A percentile compares a stretch with the other conserved stretches of the same genome.
Conservation (phyloP, 2,113 vertebrate species). For the Gallinago media region DNA sequence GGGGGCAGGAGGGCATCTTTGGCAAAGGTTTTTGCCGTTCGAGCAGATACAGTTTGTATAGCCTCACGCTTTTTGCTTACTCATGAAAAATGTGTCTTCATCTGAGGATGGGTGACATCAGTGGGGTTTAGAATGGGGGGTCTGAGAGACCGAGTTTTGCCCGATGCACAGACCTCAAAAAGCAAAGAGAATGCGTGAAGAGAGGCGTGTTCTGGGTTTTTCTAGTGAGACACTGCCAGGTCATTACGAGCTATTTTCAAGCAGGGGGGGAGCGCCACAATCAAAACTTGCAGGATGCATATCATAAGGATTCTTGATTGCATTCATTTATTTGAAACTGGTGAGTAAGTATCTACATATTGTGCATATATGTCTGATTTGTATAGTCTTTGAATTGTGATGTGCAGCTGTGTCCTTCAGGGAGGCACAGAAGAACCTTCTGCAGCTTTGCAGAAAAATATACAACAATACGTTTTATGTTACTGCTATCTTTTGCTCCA, state of each 20-base stretch:
- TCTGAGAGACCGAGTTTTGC: not conserved
- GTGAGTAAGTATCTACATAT: not conserved
- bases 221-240: not conserved
- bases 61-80: not conserved
- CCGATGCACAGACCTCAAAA: not conserved
- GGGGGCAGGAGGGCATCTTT: not conserved
- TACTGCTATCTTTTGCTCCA: not conserved
- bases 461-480: not conserved
- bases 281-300: not conserved
- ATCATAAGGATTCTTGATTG: not conserved
- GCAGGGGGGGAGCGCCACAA: accelerated
- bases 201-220: not conserved
- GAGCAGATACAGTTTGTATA: not conserved
- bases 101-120: not conserved
- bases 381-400: not conserved
- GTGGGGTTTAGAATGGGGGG: not conserved
- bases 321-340: not conserved
- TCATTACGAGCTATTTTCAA: not conserved
- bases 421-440: not conserved
- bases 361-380: not conserved
- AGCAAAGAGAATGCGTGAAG: not conserved
- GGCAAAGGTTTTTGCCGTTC: not conserved
- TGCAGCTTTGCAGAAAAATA: not conserved
- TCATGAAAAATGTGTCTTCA: not conserved
- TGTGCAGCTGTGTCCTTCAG: not conserved